Percentiles rank a stretch among this genome's conserved stretches.
Evolutionary conservation across 2,888 invertebrate genomes (phyloP).

Genomic region (Bembecia ichneumoniformis): DNA sequence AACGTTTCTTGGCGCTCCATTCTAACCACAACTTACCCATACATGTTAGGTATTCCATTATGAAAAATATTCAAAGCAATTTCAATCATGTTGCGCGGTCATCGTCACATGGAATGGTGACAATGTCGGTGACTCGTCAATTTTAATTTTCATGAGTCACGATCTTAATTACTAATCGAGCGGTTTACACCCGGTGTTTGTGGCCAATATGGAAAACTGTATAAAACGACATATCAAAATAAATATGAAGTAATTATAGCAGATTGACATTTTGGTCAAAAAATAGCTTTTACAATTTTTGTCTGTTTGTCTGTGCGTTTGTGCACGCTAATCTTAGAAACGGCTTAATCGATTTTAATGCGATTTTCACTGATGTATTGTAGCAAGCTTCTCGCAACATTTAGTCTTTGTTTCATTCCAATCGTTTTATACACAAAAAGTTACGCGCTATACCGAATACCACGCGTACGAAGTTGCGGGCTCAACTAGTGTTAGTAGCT

Average conservation of each 20-base stretch:
- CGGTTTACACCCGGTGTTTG: slow-evolving; percentile 4
- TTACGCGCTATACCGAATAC: no score
- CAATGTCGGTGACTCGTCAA: slow-evolving; percentile 39
- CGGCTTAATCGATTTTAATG: no score
- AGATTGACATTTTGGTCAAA: no score
- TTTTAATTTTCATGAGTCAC: slow-evolving; percentile 36
- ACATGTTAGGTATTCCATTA: background rate
- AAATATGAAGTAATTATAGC: slow-evolving; percentile 4
- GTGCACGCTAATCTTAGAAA: no score
- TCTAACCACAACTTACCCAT: background rate
- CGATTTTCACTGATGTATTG: no score
- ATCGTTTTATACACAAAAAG: no score
- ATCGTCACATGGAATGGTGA: slow-evolving; percentile 16
- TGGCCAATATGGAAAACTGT: background rate
- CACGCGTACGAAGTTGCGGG: no score
- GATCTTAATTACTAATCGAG: slow-evolving; percentile 42
- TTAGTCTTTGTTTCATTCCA: no score
- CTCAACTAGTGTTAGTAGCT: no score
- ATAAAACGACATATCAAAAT: slow-evolving; percentile 4
- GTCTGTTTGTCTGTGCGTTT: no score
- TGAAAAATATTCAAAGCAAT: background rate
- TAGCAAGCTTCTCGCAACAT: no score
- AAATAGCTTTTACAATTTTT: no score
- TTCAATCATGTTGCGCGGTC: background rate
- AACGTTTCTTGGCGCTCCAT: slow-evolving; percentile 14